phyloP scores from a whole-genome alignment of 2,888 invertebrate genomes.

The Dasypogon diadema region DNA sequence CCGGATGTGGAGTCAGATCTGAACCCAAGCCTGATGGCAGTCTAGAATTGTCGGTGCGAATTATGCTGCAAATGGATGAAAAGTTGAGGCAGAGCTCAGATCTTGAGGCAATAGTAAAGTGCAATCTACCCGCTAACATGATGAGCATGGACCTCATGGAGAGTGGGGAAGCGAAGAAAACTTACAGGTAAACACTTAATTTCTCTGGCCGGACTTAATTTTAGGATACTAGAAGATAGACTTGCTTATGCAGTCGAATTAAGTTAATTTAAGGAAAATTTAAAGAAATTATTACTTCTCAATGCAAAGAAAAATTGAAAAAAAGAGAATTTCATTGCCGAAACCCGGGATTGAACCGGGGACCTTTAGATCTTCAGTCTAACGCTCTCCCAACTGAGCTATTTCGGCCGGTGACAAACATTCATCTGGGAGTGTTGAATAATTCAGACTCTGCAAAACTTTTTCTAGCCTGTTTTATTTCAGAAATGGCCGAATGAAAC shows the following conservation, averaged over 20 bases:
- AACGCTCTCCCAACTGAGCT: constrained; percentile 69
- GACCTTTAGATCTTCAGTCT: constrained; percentile 72
- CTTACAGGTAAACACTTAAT: constrained; percentile 52
- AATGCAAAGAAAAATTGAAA: neutral
- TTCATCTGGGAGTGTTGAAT: too few relatives aligned
- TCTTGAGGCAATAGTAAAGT: constrained; percentile 75
- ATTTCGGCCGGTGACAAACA: constrained; percentile 63
- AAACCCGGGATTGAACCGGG: constrained; percentile 82
- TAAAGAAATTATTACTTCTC: too few relatives aligned
- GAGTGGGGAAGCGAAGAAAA: constrained; percentile 17
- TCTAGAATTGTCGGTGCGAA: constrained; percentile 75
- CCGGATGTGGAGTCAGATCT: constrained; percentile 78
- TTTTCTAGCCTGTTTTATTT: neutral
- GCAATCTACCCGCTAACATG: constrained; percentile 67
- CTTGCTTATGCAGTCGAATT: too few relatives aligned
- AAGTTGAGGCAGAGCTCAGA: constrained; percentile 81
- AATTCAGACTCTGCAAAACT: neutral
- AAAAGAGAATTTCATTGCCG: constrained; percentile 69
- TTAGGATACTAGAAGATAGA: too few relatives aligned
- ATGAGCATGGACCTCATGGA: constrained; percentile 62
- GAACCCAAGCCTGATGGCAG: constrained; percentile 69
- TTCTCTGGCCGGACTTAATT: too few relatives aligned
- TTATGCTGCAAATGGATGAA: constrained; percentile 81
- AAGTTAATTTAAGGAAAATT: too few relatives aligned
- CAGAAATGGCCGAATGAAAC: constrained; percentile 74